A percentile compares a stretch with the other conserved stretches of the same genome.
phyloP scores from a whole-genome alignment of 2,888 invertebrate species.

The Mimumesa dahlbomi region DNA sequence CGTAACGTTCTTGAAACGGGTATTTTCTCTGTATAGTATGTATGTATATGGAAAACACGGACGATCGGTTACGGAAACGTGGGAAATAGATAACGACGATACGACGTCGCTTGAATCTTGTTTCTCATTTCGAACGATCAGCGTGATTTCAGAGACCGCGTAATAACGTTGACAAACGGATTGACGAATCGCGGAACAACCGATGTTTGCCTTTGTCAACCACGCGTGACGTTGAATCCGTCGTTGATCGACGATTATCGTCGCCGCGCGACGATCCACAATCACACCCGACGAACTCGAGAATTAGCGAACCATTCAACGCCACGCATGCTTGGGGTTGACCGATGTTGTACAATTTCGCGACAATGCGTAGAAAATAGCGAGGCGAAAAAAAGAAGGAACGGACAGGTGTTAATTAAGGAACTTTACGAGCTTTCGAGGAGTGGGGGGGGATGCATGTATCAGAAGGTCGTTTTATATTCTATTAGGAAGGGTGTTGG shows the following conservation, averaged over 20 bases:
- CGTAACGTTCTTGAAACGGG: background rate
- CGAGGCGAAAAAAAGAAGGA: background rate
- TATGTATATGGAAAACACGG: background rate
- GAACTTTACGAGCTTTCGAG: background rate
- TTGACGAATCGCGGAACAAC: conserved; percentile 44
- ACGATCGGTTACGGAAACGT: background rate
- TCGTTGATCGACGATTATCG: conserved; percentile 63
- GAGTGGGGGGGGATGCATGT: too few species aligned
- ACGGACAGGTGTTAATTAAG: too few species aligned
- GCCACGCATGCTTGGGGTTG: conserved; percentile 22
- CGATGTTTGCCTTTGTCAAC: conserved; percentile 53
- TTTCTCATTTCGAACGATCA: conserved; percentile 8
- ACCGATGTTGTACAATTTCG: conserved; percentile 18
- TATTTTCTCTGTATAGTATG: background rate
- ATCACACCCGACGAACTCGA: conserved; percentile 50
- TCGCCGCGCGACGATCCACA: conserved; percentile 52
- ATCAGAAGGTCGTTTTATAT: too few species aligned
- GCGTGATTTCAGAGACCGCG: conserved; percentile 31
- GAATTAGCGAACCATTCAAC: conserved; percentile 57
- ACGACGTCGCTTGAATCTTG: too few species aligned
- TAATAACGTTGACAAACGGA: conserved; percentile 48
- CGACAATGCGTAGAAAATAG: background rate
- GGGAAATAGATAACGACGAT: too few species aligned
- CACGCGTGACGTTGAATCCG: conserved; percentile 54
- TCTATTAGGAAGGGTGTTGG: too few species aligned